A percentile compares a stretch with the other conserved stretches of the same genome.
Evolutionary conservation across 2,113 vertebrate genomes (phyloP).

Genomic region (Strigops habroptila): DNA sequence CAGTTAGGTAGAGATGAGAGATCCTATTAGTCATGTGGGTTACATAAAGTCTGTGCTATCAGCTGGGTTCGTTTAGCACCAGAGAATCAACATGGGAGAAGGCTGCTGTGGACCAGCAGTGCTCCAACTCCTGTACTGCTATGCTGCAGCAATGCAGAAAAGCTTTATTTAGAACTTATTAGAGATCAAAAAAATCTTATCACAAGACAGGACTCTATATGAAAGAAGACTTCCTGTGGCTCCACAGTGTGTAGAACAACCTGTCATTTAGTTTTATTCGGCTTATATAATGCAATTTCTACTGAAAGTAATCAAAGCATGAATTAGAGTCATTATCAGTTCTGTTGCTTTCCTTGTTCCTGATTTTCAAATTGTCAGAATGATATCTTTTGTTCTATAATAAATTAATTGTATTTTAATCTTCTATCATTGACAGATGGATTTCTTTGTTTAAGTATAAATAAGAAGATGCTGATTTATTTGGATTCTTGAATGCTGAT

Average conservation of each 20-base stretch:
- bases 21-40: no score
- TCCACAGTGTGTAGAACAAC: background rate
- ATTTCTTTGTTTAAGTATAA: constrained; percentile 39
- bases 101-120: background rate
- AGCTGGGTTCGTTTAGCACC: background rate
- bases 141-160: background rate
- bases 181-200: background rate
- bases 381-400: constrained; percentile 28
- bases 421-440: background rate
- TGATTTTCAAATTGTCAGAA: background rate
- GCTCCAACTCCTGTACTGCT: background rate
- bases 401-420: constrained; percentile 34
- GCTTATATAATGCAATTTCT: background rate
- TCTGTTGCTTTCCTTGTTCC: background rate
- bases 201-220: background rate
- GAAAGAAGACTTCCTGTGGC: background rate
- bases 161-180: background rate
- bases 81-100: background rate
- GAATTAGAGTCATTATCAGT: background rate
- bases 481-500: constrained; percentile 1
- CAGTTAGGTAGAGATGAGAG: background rate
- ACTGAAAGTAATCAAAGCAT: constrained; percentile 1
- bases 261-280: background rate
- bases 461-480: constrained; percentile 29
- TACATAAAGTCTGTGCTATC: background rate